These are phyloP conservation scores for Pseudomyrmex sp. DNA, from an alignment of 1,140 invertebrate genomes.

Conservation along the genomic window DNA sequence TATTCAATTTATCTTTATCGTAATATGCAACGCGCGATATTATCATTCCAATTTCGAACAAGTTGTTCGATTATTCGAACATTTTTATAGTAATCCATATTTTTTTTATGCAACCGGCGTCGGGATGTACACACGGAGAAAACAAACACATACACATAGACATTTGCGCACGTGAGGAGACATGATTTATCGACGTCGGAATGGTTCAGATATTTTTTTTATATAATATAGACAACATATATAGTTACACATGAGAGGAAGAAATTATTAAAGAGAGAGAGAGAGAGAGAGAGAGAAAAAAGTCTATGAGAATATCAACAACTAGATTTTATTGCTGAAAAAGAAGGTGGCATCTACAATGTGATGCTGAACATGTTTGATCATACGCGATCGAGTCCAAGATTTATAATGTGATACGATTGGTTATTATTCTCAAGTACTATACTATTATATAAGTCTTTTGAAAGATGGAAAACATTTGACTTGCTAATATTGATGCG, in stretches of 20 bases:
- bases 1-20: slow-evolving; percentile 33
- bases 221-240: background rate
- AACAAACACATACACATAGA: slow-evolving; percentile 35
- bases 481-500: too few species aligned
- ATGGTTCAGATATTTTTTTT: slow-evolving; percentile 5
- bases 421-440: too few species aligned
- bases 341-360: too few species aligned
- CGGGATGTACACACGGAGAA: slow-evolving; percentile 26
- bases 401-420: too few species aligned
- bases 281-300: too few species aligned
- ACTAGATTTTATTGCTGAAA: too few species aligned
- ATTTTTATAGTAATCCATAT: slow-evolving; percentile 52
- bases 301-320: too few species aligned
- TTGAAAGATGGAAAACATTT: too few species aligned
- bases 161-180: slow-evolving; percentile 49
- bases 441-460: too few species aligned
- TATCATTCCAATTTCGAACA: slow-evolving; percentile 53
- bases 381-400: too few species aligned
- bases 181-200: slow-evolving; percentile 47
- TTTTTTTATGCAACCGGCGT: slow-evolving; percentile 73
- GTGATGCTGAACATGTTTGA: too few species aligned
- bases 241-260: background rate
- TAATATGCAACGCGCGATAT: background rate
- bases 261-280: too few species aligned
- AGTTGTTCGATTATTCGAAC: slow-evolving; percentile 35